phyloP scores from a whole-genome alignment of 2,113 vertebrate species.

The Benitochromis conjunctus region DNA sequence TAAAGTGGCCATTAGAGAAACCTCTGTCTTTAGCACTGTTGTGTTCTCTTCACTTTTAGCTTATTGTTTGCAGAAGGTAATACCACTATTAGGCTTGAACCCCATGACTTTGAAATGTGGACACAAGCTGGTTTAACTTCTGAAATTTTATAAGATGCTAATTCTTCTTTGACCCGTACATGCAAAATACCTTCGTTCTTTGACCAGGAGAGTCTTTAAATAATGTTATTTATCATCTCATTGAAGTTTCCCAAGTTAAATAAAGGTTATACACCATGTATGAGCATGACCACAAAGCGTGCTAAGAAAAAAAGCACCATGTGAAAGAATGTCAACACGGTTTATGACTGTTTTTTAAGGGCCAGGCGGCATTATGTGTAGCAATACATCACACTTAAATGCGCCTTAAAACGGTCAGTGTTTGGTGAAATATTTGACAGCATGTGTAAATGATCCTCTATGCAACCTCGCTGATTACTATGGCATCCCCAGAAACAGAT shows the following conservation, averaged over 20 bases:
- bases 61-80: background rate
- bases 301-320: background rate
- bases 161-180: background rate
- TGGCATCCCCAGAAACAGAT: constrained; percentile 45
- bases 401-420: background rate
- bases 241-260: background rate
- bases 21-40: background rate
- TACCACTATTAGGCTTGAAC: background rate
- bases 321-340: background rate
- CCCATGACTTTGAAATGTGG: background rate
- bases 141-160: background rate
- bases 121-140: background rate
- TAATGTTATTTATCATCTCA: background rate
- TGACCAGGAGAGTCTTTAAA: background rate
- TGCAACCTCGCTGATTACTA: constrained; percentile 24
- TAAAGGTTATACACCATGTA: background rate
- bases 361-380: background rate
- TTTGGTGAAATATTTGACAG: constrained; percentile 21
- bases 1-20: background rate
- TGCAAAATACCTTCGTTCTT: background rate
- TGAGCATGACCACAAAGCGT: background rate
- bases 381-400: constrained; percentile 33
- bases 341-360: constrained; percentile 36
- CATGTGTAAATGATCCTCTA: constrained; percentile 37
- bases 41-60: background rate